Evolutionary conservation across 2,888 invertebrate species (phyloP).

Genomic region (Epiblema foenella): DNA sequence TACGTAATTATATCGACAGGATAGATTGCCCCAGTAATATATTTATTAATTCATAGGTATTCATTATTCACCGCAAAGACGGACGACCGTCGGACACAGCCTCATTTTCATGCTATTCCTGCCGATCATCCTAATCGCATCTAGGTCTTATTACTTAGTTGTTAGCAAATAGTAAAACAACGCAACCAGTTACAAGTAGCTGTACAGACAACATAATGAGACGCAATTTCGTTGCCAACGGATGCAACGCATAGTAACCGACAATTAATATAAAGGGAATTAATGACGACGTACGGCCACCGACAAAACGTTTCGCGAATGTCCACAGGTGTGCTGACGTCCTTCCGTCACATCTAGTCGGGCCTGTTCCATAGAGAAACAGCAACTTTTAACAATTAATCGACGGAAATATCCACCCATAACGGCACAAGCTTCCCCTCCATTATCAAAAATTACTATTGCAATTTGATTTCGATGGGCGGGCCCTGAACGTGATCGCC

Average conservation of each 20-base stretch:
- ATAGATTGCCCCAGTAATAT: constrained; percentile 32
- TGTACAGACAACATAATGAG: constrained; percentile 67
- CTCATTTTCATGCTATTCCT: constrained; percentile 42
- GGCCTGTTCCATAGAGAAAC: constrained; percentile 61
- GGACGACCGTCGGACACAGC: constrained; percentile 19
- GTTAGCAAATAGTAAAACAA: constrained; percentile 45
- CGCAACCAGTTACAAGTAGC: constrained; percentile 53
- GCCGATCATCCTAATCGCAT: constrained; percentile 40
- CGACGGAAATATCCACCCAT: constrained; percentile 80
- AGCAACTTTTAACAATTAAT: constrained; percentile 72
- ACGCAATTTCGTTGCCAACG: constrained; percentile 69
- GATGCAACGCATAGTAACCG: constrained; percentile 70
- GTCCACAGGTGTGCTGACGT: constrained; percentile 67
- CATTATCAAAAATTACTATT: constrained; percentile 80
- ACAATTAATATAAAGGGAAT: constrained; percentile 73
- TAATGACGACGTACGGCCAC: constrained; percentile 57
- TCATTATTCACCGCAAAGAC: constrained; percentile 28
- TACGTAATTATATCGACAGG: constrained; percentile 20
- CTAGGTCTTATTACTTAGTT: constrained; percentile 41
- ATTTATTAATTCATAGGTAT: constrained; percentile 36
- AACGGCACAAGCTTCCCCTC: constrained; percentile 69
- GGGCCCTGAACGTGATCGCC: constrained; percentile 68
- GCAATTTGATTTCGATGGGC: constrained; percentile 76
- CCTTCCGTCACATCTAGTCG: constrained; percentile 68
- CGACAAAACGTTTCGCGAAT: constrained; percentile 69